phyloP scores from a whole-genome alignment of 2,888 invertebrate genomes.

The Bombylius discolor region DNA sequence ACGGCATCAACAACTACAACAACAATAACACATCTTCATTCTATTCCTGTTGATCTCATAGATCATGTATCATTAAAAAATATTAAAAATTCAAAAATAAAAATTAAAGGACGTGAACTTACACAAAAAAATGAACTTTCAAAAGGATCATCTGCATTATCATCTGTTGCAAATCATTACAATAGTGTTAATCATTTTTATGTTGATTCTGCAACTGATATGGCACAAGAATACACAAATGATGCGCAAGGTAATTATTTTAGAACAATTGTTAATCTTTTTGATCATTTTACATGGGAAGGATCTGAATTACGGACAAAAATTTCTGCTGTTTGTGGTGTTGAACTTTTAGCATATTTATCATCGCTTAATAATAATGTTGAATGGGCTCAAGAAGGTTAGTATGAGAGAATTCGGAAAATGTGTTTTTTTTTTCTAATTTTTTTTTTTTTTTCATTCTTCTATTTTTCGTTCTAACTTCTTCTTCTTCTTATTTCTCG shows the following conservation, averaged over 20 bases:
- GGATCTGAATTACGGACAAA: slow-evolving; percentile 32
- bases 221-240: neutral
- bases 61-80: slow-evolving; percentile 26
- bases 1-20: too few relatives aligned
- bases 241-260: slow-evolving; percentile 16
- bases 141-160: slow-evolving; percentile 15
- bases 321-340: slow-evolving; percentile 42
- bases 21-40: too few relatives aligned
- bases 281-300: slow-evolving; percentile 35
- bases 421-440: neutral
- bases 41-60: neutral
- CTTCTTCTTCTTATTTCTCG: too few relatives aligned
- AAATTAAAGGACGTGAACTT: slow-evolving; percentile 25
- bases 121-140: slow-evolving; percentile 26
- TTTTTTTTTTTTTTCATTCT: neutral
- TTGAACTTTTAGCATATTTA: slow-evolving; percentile 44
- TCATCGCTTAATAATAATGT: slow-evolving; percentile 45
- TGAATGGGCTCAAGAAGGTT: slow-evolving; percentile 68
- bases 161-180: slow-evolving; percentile 20
- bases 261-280: slow-evolving; percentile 30
- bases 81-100: slow-evolving; percentile 24
- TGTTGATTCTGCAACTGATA: neutral
- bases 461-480: too few relatives aligned
- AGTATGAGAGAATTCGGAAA: slow-evolving; percentile 31
- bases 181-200: slow-evolving; percentile 29